Conservation (phyloP, 2,888 invertebrate genomes). For the Koerneria pararmatus region DNA sequence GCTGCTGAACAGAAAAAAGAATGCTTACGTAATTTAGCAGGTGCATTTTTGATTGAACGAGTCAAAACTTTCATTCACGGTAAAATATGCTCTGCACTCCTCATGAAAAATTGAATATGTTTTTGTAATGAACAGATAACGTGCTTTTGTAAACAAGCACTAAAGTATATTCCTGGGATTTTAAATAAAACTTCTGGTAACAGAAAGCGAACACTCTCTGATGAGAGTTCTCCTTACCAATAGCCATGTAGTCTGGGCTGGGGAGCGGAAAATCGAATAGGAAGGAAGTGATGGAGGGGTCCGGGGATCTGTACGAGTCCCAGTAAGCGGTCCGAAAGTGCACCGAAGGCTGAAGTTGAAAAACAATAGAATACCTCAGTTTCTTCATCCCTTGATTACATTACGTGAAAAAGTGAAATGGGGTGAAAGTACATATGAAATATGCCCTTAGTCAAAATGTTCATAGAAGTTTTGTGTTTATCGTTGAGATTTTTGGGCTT, state of each 20-base stretch:
- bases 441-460: too few species aligned
- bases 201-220: not conserved
- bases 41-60: too few species aligned
- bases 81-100: not conserved
- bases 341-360: not conserved
- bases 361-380: too few species aligned
- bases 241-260: slow-evolving; percentile 45
- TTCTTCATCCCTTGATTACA: too few species aligned
- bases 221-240: slow-evolving; percentile 31
- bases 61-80: not conserved
- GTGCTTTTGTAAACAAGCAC: not conserved
- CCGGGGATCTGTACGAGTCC: slow-evolving; percentile 51
- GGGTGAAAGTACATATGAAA: too few species aligned
- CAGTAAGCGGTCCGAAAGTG: slow-evolving; percentile 29
- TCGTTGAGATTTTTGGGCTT: too few species aligned
- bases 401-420: too few species aligned
- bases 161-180: not conserved
- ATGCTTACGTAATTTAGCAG: too few species aligned
- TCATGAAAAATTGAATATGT: not conserved
- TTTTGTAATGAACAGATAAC: not conserved
- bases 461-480: too few species aligned
- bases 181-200: not conserved
- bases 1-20: slow-evolving; percentile 36
- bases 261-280: slow-evolving; percentile 43
- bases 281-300: slow-evolving; percentile 53